Evolutionary conservation across 2,113 vertebrate genomes (phyloP).

Genomic region (Myodes glareolus): DNA sequence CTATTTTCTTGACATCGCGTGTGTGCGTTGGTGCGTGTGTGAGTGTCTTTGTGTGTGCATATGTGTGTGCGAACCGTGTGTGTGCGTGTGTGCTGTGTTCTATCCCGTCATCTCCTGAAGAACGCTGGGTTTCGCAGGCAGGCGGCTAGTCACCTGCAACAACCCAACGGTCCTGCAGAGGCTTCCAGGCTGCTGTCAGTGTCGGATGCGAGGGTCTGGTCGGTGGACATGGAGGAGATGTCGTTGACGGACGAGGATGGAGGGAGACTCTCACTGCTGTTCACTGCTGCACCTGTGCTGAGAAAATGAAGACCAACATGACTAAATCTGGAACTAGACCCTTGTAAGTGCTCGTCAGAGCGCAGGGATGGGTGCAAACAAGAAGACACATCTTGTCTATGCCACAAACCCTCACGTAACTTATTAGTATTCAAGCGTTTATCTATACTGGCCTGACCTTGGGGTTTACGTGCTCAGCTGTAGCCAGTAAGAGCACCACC

Average conservation of each 20-base stretch:
- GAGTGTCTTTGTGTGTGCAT: neutral
- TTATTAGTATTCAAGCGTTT: no score
- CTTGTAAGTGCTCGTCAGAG: accelerated
- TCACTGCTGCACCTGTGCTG: constrained; percentile 99
- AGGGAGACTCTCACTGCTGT: constrained; percentile 99
- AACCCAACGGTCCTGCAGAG: constrained; percentile 98
- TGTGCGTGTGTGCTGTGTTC: constrained; percentile 63
- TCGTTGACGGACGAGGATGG: constrained; percentile 99
- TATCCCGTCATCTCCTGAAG: constrained; percentile 95
- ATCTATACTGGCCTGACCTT: no score
- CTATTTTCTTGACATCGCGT: constrained; percentile 59
- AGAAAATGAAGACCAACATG: constrained; percentile 95
- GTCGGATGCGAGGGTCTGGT: constrained; percentile 99
- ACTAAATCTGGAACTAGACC: constrained; percentile 90
- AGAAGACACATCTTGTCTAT: neutral
- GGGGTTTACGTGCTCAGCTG: no score
- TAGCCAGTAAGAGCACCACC: no score
- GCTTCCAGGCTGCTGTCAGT: constrained; percentile 99
- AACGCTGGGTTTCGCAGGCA: constrained; percentile 99
- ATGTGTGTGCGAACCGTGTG: neutral
- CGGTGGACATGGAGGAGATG: constrained; percentile 99
- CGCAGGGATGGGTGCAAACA: accelerated
- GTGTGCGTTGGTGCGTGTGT: neutral
- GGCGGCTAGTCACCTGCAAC: constrained; percentile 99
- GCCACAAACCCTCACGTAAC: neutral